phyloP scores from a whole-genome alignment of 2,888 invertebrate species.

The Mythimna ferrago region DNA sequence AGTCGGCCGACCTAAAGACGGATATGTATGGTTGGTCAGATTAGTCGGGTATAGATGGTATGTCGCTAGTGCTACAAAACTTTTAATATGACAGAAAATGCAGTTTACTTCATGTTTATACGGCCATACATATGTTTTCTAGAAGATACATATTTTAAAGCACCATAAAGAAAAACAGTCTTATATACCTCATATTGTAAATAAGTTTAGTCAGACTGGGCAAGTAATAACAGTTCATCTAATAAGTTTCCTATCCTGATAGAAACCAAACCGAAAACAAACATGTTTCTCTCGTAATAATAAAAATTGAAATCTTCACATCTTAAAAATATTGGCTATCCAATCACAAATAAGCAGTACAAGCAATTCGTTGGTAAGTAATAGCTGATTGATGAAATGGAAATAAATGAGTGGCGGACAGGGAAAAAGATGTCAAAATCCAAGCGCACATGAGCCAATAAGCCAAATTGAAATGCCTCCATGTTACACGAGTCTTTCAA shows the following conservation, averaged over 20 bases:
- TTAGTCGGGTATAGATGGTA: too few species aligned
- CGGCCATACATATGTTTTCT: too few species aligned
- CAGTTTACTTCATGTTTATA: too few species aligned
- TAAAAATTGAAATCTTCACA: constrained; percentile 9
- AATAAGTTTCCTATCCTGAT: neutral
- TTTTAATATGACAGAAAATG: too few species aligned
- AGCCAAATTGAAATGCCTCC: constrained; percentile 88
- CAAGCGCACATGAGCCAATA: constrained; percentile 87
- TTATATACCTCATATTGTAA: too few species aligned
- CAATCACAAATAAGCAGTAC: constrained; percentile 48
- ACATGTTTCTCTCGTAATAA: neutral
- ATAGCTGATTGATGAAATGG: constrained; percentile 82
- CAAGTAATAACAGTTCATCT: neutral
- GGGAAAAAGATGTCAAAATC: constrained; percentile 87
- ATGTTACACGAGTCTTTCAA: constrained; percentile 84
- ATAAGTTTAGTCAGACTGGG: too few species aligned
- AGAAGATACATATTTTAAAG: too few species aligned
- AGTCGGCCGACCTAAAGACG: too few species aligned
- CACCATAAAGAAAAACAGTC: too few species aligned
- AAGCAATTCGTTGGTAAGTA: constrained; percentile 75
- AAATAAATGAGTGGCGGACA: constrained; percentile 82
- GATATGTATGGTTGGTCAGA: too few species aligned
- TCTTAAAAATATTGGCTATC: constrained; percentile 32
- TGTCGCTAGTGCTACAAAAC: too few species aligned
- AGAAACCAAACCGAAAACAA: neutral